phyloP scores from a whole-genome alignment of 2,888 invertebrate genomes.

The Pherbina coryleti region DNA sequence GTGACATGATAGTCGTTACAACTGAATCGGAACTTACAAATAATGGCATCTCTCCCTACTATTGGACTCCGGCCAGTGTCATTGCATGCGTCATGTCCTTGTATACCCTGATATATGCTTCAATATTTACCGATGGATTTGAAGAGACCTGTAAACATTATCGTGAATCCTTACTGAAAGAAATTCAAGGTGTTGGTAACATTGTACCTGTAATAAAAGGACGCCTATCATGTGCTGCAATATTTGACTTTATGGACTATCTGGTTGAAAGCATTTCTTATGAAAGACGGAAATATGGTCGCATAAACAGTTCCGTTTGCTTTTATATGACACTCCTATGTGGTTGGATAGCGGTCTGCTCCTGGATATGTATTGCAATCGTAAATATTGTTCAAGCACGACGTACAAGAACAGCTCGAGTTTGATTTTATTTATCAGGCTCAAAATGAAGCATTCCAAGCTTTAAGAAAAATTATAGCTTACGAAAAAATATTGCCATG shows the following conservation, averaged over 20 bases:
- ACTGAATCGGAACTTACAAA: slow-evolving; percentile 74
- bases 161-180: slow-evolving; percentile 76
- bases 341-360: slow-evolving; percentile 74
- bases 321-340: slow-evolving; percentile 76
- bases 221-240: slow-evolving; percentile 79
- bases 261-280: slow-evolving; percentile 77
- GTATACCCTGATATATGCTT: slow-evolving; percentile 78
- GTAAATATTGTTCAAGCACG: slow-evolving; percentile 73
- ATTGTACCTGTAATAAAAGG: slow-evolving; percentile 68
- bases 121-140: slow-evolving; percentile 80
- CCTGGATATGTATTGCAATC: slow-evolving; percentile 72
- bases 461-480: no score
- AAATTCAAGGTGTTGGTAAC: slow-evolving; percentile 67
- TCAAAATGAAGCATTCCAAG: no score
- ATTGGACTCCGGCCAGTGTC: slow-evolving; percentile 78
- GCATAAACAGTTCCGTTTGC: slow-evolving; percentile 80
- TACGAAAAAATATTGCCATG: not conserved
- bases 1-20: slow-evolving; percentile 77
- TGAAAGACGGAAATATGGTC: slow-evolving; percentile 75
- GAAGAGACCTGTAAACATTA: slow-evolving; percentile 83
- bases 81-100: slow-evolving; percentile 75
- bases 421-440: slow-evolving; percentile 49
- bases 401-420: slow-evolving; percentile 60
- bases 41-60: slow-evolving; percentile 75
- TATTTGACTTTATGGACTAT: slow-evolving; percentile 88